Base-by-base conservation (phyloP, 1,140 invertebrate species). In the Atta colombica region DNA sequence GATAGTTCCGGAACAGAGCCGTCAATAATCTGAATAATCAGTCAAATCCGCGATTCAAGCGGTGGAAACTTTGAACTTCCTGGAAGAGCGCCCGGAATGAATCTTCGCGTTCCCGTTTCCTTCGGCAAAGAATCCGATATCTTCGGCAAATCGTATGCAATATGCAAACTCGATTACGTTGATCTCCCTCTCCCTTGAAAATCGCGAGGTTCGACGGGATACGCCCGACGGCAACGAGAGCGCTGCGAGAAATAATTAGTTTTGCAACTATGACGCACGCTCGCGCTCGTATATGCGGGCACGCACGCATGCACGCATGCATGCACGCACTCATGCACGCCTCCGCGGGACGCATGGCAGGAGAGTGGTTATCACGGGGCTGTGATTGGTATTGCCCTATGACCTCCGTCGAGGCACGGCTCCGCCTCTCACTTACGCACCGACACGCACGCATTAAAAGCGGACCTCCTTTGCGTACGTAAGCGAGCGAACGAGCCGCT, bases 351-450 rank as follows among this genome's bases (percentile, higher is more conserved):
- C 82, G 72, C 74, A 77, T 85, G 80, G 84, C 84, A 72, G 77
- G 81, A 89, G 89, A 92, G 87, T 89, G 90, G 89, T 93, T 93
- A 93, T 93, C 93, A 92, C 68, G 82, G 81, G 77, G 84, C 87
- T 87, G 92, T 90, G 93, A 93, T 93, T 93, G 93, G 93, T 88
- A 92, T 84, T 93, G 92, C 89, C 92, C 92, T 93, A 89, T 93
- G 92, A 93, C 93, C 93, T 88, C 90, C 72, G 85, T 25, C 53
- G 35, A 85, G 89, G 82, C 39, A 89, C 91, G 68, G 90, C 93
- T 93, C 93, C 93, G 93, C 93, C 93, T 93, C 91, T 92, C 91
- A 90, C 85, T 93, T 92, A 91, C 91, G 91, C 91, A 93, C 77
- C 84, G 74, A 78, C 88, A 91, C 87, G 88, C 77, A 88, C 85